Percentiles rank a stretch among this genome's conserved stretches.
These are phyloP conservation scores for Drosophila nigricruria DNA, from an alignment of 2,888 invertebrate genomes.

Conservation along the genomic window DNA sequence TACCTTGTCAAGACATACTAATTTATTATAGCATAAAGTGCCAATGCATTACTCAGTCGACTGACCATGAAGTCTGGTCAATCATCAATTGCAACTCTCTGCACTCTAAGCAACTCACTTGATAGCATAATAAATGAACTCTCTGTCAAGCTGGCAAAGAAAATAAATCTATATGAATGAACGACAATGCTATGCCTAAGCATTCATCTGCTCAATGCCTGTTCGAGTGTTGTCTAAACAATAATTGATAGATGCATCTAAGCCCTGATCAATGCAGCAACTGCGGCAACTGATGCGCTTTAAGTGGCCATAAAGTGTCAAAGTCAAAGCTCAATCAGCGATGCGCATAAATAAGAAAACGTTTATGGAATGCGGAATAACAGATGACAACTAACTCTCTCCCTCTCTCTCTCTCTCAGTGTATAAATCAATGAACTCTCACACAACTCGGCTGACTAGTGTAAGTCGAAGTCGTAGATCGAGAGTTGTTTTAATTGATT, in stretches of 20 bases:
- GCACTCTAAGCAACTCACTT: not conserved
- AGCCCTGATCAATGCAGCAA: conserved; percentile 27
- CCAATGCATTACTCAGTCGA: not conserved
- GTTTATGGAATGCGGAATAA: conserved; percentile 67
- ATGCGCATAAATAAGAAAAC: conserved; percentile 55
- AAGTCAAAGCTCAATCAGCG: conserved; percentile 66
- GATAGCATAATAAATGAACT: not conserved
- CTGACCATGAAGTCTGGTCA: too few relatives aligned
- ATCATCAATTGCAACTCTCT: conserved; percentile 2
- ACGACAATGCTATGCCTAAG: not conserved
- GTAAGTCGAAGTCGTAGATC: conserved; percentile 11
- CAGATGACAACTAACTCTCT: conserved; percentile 19
- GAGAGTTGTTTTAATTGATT: conserved; percentile 53
- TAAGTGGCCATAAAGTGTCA: conserved; percentile 31
- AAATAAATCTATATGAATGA: not conserved
- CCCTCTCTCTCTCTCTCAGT: not conserved
- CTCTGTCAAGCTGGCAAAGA: not conserved
- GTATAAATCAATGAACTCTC: conserved; percentile 31
- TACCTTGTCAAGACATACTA: not conserved
- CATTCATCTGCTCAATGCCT: not conserved
- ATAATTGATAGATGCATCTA: conserved; percentile 26
- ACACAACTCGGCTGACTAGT: conserved; percentile 4
- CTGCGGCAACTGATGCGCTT: conserved; percentile 10
- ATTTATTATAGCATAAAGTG: not conserved
- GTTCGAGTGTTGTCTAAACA: not conserved